Base-by-base conservation (phyloP, 2,797 vertebrate genomes). In the Xenops minutus region DNA sequence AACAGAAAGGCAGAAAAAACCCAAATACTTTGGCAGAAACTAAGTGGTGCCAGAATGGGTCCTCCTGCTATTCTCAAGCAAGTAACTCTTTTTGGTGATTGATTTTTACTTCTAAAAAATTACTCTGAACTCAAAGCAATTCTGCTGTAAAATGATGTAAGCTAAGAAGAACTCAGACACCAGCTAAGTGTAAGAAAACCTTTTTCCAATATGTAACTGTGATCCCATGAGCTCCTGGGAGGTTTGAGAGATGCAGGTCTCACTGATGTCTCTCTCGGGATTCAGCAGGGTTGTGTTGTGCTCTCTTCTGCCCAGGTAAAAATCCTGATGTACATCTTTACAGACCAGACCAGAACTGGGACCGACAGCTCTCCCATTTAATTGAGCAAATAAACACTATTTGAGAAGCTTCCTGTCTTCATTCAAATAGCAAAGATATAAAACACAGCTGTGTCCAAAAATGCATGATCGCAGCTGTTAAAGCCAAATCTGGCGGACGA, bases 391-490 rank as follows among this genome's bases (percentile, higher is more conserved):
- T 93, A 93, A 94, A 96, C 75, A 89, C 43, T 81, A 49, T 93
- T 93, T 74, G 89, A 93, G 87, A 88, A 95, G 85, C 63, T 95
- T 96, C 88, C 92, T 63, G 66, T 79, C 79, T 96, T 96, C 86
- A 76, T 95, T 87, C 85, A 88, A 90, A 94, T 44, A 78, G 81
- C 62, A 83, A 88, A 89, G 48, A 87, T 85, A 91, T 78, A 95
- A 96, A 97, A 91, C 95, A 96, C 96, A 96, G 79, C 95, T 97
- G 94, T 72, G 61, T 92, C 88, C 93, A 96, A 97, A 92, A 92
- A 85, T 46, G 72, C 62, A 79, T 41, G 66, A 94, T 51, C 10
- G 7, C 82, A 95, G 95, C 44, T 92, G 80, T 67, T 89, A 73
- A 94, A 94, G 87, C 93, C 95, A 95, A 95, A 94, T 68, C 83